Percentiles rank a stretch among this genome's conserved stretches.
These are phyloP conservation scores for Anser cygnoides DNA, from an alignment of 2,113 vertebrate species.

Conservation along the genomic window DNA sequence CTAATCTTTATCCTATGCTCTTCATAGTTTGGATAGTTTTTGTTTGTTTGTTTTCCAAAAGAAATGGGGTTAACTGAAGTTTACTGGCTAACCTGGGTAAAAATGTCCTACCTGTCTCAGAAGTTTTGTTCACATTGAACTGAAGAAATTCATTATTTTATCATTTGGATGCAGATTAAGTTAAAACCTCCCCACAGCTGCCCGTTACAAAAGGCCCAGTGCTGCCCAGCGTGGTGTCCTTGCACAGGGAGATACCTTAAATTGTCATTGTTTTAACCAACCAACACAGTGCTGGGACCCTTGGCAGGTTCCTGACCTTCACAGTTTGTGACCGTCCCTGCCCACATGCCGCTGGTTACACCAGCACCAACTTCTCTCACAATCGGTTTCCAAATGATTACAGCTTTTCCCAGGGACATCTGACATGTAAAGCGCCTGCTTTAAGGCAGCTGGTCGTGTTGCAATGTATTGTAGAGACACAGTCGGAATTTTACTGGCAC, in stretches of 20 bases:
- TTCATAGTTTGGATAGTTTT: background rate
- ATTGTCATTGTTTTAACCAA: background rate
- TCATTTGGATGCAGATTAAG: background rate
- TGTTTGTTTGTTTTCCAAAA: background rate
- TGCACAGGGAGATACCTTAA: background rate
- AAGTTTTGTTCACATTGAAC: background rate
- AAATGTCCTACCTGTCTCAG: background rate
- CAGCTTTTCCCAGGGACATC: background rate
- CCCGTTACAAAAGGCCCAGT: background rate
- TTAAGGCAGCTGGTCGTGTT: background rate
- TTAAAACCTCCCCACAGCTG: background rate
- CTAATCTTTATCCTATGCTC: background rate
- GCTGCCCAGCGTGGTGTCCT: background rate
- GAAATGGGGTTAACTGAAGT: background rate
- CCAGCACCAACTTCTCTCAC: background rate
- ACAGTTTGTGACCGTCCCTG: background rate
- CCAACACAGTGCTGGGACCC: background rate
- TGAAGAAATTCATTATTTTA: background rate
- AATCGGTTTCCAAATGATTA: background rate
- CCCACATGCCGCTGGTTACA: background rate
- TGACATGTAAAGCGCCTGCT: accelerated
- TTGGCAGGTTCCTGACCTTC: background rate
- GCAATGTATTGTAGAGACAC: background rate
- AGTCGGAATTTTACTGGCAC: background rate
- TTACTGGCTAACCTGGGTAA: background rate